Percentiles rank a stretch among this genome's conserved stretches.
phyloP scores from a whole-genome alignment of 2,797 vertebrate species.

The Liasis olivaceus region DNA sequence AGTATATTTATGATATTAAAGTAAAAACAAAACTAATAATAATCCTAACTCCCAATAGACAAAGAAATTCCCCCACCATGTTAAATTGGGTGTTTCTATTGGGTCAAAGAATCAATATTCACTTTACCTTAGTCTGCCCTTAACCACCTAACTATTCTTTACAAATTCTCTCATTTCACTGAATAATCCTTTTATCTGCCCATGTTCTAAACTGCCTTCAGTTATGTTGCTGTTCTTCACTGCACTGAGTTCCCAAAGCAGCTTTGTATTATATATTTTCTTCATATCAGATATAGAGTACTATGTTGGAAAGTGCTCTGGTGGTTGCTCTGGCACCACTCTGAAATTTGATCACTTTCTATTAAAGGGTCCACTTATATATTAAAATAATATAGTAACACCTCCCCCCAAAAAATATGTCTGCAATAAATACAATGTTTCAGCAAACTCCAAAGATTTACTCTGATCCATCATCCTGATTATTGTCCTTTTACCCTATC shows the following conservation, averaged over 20 bases:
- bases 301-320: not conserved
- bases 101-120: not conserved
- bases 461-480: not conserved
- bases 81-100: not conserved
- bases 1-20: slow-evolving; percentile 19
- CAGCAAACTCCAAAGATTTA: not conserved
- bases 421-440: not conserved
- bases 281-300: slow-evolving; percentile 2
- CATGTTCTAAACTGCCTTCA: not conserved
- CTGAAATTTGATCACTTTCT: not conserved
- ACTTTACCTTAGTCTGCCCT: slow-evolving; percentile 5
- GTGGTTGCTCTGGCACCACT: not conserved
- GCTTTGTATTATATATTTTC: not conserved
- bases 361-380: not conserved
- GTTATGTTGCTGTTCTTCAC: not conserved
- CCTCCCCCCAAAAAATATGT: not conserved
- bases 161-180: not conserved
- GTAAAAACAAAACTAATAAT: not conserved
- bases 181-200: not conserved
- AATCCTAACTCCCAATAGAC: not conserved
- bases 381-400: not conserved
- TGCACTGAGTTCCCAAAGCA: not conserved
- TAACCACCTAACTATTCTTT: slow-evolving; percentile 5
- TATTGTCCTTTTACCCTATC: not conserved
- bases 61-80: not conserved